Percentiles rank a stretch among this genome's conserved stretches.
These are phyloP conservation scores for Eublepharis macularius DNA, from an alignment of 2,113 vertebrate species.

Conservation along the genomic window DNA sequence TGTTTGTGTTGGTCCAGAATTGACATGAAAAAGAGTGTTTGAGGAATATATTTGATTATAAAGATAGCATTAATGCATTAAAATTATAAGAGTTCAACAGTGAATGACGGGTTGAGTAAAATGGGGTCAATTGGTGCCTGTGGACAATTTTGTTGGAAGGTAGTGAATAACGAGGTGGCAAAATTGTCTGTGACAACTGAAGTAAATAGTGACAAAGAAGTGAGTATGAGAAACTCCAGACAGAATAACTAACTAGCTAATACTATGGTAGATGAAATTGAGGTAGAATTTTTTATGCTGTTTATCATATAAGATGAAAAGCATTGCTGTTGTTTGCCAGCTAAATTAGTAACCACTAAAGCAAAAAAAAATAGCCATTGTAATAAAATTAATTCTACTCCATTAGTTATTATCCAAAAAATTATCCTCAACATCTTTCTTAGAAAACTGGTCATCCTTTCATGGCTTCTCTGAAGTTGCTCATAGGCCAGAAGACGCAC, in stretches of 20 bases:
- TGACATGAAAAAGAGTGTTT: neutral
- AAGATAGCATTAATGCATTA: neutral
- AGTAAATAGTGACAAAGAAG: conserved; percentile 1
- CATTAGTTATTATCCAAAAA: neutral
- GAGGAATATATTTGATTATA: neutral
- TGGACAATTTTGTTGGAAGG: neutral
- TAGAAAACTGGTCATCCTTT: neutral
- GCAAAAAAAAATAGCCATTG: neutral
- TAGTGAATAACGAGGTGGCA: conserved; percentile 22
- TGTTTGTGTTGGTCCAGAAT: no score
- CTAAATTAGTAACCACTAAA: neutral
- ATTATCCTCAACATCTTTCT: neutral
- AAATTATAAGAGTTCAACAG: neutral
- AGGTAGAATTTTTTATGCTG: neutral
- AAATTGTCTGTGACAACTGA: neutral
- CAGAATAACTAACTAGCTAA: neutral
- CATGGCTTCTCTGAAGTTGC: no score
- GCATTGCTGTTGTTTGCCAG: neutral
- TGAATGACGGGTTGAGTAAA: neutral
- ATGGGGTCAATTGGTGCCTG: neutral
- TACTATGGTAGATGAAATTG: neutral
- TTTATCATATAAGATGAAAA: conserved; percentile 2
- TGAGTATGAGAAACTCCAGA: conserved; percentile 8
- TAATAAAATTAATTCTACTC: neutral
- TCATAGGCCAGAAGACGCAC: no score